These are phyloP conservation scores for Colossoma macropomum DNA, from an alignment of 2,113 vertebrate genomes.

Conservation along the genomic window DNA sequence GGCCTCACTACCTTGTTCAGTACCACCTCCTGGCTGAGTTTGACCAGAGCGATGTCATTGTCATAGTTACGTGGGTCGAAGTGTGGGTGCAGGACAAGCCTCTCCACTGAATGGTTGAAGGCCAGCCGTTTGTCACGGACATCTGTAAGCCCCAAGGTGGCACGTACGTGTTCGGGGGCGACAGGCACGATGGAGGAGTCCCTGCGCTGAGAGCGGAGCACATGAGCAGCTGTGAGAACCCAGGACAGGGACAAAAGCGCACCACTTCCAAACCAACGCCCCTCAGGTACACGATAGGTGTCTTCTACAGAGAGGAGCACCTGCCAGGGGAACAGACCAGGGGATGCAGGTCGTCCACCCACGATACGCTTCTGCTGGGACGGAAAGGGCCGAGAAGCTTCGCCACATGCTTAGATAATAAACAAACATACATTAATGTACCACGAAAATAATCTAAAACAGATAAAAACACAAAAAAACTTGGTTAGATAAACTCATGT, in stretches of 20 bases:
- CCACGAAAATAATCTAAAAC: neutral
- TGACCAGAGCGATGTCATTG: constrained; percentile 92
- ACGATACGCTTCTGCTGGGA: constrained; percentile 89
- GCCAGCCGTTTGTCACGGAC: constrained; percentile 79
- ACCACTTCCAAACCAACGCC: constrained; percentile 94
- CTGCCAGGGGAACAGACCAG: constrained; percentile 95
- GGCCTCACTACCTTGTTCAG: constrained; percentile 81
- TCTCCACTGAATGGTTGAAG: constrained; percentile 79
- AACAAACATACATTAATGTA: constrained; percentile 7
- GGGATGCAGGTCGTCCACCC: constrained; percentile 83
- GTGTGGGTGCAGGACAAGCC: constrained; percentile 86
- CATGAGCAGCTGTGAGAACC: constrained; percentile 92
- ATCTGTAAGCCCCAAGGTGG: constrained; percentile 86
- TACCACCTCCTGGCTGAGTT: constrained; percentile 79
- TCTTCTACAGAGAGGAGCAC: constrained; percentile 92
- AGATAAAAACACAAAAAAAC: neutral
- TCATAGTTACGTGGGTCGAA: constrained; percentile 93
- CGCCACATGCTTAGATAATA: constrained; percentile 73
- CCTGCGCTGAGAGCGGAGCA: constrained; percentile 88
- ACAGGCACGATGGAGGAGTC: constrained; percentile 86
- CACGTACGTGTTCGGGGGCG: constrained; percentile 83
- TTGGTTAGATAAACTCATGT: too few species aligned
- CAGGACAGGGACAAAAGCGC: constrained; percentile 89
- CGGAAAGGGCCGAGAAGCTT: constrained; percentile 78
- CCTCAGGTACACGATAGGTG: constrained; percentile 85